Evolutionary conservation across 2,113 vertebrate species (phyloP).

Genomic region (Dolichallabes microphthalmus): DNA sequence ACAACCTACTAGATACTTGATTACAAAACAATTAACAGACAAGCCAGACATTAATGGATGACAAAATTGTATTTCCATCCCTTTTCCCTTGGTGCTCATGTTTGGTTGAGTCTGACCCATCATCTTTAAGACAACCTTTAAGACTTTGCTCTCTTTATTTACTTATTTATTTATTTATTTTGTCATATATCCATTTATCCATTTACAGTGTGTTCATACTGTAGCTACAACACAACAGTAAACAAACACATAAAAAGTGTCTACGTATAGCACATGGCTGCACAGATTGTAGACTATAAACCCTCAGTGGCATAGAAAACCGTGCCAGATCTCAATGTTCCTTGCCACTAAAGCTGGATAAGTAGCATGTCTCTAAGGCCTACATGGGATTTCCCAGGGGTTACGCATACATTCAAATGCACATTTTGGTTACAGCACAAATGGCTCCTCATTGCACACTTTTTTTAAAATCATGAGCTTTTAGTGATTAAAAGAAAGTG

Average conservation of each 20-base stretch:
- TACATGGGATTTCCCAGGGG: slow-evolving; percentile 55
- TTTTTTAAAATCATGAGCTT: slow-evolving; percentile 25
- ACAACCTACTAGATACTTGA: not conserved
- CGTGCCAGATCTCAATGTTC: slow-evolving; percentile 62
- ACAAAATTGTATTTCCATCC: not conserved
- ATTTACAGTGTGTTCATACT: not conserved
- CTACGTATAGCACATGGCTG: slow-evolving; percentile 1
- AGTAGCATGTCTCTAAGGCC: slow-evolving; percentile 58
- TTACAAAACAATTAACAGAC: not conserved
- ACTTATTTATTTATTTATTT: not conserved
- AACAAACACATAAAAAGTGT: not conserved
- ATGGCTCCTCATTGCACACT: slow-evolving; percentile 55
- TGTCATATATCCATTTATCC: not conserved
- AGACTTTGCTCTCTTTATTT: not conserved
- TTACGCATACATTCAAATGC: slow-evolving; percentile 7
- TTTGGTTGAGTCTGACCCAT: not conserved
- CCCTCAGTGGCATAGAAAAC: slow-evolving; percentile 36
- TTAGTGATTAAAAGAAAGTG: not conserved
- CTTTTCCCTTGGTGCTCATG: not conserved
- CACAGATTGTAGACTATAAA: slow-evolving; percentile 31
- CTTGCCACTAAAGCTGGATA: slow-evolving; percentile 59
- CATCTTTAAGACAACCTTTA: not conserved
- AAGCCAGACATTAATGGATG: not conserved
- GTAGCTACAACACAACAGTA: too few relatives aligned
- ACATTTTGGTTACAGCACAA: slow-evolving; percentile 49